These are phyloP conservation scores for Cephus spinipes DNA, from an alignment of 2,888 invertebrate genomes.

Conservation along the genomic window DNA sequence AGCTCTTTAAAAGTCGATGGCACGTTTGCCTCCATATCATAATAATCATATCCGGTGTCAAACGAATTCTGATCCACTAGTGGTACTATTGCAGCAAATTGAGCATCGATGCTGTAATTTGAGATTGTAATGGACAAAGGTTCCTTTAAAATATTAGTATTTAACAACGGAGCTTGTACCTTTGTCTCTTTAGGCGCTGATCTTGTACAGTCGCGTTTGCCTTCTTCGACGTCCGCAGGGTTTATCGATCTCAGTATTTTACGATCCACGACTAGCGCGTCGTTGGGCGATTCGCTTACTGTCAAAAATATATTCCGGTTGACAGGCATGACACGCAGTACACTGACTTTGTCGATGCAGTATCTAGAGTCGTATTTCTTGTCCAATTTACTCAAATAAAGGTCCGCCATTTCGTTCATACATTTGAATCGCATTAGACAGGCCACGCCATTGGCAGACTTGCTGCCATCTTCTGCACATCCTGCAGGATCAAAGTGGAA, in stretches of 20 bases:
- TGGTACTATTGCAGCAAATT: slow-evolving; percentile 48
- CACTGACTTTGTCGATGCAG: slow-evolving; percentile 50
- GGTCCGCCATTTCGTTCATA: slow-evolving; percentile 40
- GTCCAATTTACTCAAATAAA: slow-evolving; percentile 45
- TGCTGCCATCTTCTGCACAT: slow-evolving; percentile 70
- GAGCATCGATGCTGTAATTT: slow-evolving; percentile 49
- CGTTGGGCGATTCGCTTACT: slow-evolving; percentile 14
- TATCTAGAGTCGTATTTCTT: slow-evolving; percentile 48
- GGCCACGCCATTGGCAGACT: slow-evolving; percentile 35
- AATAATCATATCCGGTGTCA: slow-evolving; percentile 52
- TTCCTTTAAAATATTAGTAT: slow-evolving; percentile 29
- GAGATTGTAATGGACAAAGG: slow-evolving; percentile 51
- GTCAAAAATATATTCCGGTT: slow-evolving; percentile 25
- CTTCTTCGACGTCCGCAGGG: slow-evolving; percentile 38
- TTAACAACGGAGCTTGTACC: slow-evolving; percentile 12
- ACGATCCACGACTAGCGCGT: slow-evolving; percentile 30
- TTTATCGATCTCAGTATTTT: slow-evolving; percentile 42
- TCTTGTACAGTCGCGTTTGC: slow-evolving; percentile 43
- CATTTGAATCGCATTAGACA: slow-evolving; percentile 49
- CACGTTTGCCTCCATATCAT: slow-evolving; percentile 51
- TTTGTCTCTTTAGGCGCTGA: slow-evolving; percentile 30
- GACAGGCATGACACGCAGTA: slow-evolving; percentile 42
- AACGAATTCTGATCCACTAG: slow-evolving; percentile 43
- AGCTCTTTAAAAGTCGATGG: slow-evolving; percentile 52
- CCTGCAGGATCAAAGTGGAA: slow-evolving; percentile 74